These are phyloP conservation scores for Caenorhabditis uteleia DNA, from an alignment of 2,888 invertebrate species.

Conservation along the genomic window DNA sequence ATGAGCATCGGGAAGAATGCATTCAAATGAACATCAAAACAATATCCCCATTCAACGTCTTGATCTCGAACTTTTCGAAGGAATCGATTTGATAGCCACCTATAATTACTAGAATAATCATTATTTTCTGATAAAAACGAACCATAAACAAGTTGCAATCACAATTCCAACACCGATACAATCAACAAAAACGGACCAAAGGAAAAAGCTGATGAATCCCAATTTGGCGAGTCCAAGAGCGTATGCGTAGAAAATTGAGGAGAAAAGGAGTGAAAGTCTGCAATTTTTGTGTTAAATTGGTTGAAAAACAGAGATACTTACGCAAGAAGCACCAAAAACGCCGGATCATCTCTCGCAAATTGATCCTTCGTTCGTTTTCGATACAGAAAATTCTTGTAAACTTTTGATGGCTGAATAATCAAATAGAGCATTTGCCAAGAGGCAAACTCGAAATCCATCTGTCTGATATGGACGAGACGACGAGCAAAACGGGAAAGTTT, in stretches of 20 bases:
- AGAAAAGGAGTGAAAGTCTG: conserved; percentile 44
- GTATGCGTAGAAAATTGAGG: conserved; percentile 55
- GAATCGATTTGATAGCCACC: conserved; percentile 84
- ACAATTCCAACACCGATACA: conserved; percentile 87
- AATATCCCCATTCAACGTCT: conserved; percentile 97
- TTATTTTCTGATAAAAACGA: conserved; percentile 47
- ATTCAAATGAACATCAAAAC: conserved; percentile 97
- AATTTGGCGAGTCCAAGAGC: conserved; percentile 71
- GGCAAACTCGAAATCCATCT: conserved; percentile 99
- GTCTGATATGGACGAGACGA: conserved; percentile 71
- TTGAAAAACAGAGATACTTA: conserved; percentile 3
- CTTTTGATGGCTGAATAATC: conserved; percentile 91
- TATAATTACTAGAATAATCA: conserved; percentile 70
- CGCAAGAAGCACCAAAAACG: conserved; percentile 86
- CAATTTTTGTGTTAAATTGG: neutral
- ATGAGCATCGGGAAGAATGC: conserved; percentile 96
- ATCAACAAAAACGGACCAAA: conserved; percentile 92
- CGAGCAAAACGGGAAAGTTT: conserved; percentile 62
- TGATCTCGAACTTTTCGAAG: conserved; percentile 76
- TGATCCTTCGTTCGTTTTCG: conserved; percentile 98
- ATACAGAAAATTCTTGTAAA: conserved; percentile 92
- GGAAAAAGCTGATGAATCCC: conserved; percentile 80
- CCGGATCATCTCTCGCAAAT: conserved; percentile 98
- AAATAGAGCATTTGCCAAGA: conserved; percentile 98
- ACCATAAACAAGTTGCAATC: conserved; percentile 89